Evolutionary conservation across 2,797 vertebrate genomes (phyloP).

Genomic region (Diceros bicornis): DNA sequence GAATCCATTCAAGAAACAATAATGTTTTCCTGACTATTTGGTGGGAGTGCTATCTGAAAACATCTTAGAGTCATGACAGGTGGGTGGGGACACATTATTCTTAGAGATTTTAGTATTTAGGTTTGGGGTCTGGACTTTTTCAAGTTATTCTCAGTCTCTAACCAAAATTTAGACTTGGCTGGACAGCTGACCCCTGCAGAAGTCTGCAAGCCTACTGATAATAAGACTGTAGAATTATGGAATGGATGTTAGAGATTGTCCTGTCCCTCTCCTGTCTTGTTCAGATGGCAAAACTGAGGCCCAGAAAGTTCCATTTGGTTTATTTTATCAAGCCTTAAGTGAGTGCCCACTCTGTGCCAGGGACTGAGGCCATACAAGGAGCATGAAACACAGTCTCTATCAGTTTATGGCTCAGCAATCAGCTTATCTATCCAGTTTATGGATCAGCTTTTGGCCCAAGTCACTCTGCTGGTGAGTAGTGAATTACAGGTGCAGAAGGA

Average conservation of each 20-base stretch:
- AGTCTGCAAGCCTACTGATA: neutral
- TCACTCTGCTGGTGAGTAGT: neutral
- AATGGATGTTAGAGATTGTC: neutral
- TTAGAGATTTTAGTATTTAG: neutral
- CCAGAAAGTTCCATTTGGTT: neutral
- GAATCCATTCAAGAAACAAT: neutral
- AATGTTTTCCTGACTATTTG: neutral
- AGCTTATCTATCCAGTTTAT: neutral
- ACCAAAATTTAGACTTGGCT: neutral
- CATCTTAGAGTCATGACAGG: neutral
- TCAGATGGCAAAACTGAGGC: neutral
- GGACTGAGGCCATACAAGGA: neutral
- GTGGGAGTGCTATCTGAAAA: neutral
- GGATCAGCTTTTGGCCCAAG: neutral
- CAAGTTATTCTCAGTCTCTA: constrained; percentile 5
- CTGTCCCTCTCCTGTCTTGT: neutral
- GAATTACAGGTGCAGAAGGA: neutral
- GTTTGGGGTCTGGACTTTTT: neutral
- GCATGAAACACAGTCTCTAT: neutral
- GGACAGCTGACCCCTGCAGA: neutral
- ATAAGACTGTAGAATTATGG: neutral
- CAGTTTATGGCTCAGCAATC: too few relatives aligned
- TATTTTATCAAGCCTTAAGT: neutral
- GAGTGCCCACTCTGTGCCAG: neutral
- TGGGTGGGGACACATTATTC: neutral